Conservation (phyloP, 1,140 invertebrate species). For the Macrostomum lignano region DNA sequence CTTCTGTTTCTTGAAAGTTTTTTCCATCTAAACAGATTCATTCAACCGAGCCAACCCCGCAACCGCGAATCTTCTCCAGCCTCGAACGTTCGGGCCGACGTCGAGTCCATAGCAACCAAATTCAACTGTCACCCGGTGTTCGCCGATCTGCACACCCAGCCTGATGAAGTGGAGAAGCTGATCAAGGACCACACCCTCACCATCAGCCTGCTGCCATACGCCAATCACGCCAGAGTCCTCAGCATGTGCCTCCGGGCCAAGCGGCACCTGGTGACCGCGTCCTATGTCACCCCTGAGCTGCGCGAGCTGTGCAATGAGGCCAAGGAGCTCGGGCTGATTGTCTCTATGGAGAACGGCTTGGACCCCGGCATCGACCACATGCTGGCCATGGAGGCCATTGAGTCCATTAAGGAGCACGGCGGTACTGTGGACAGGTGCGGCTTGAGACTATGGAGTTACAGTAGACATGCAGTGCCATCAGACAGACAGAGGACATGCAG, state of each 20-base stretch:
- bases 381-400: constrained; percentile 78
- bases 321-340: constrained; percentile 49
- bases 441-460: too few relatives aligned
- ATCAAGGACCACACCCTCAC: constrained; percentile 45
- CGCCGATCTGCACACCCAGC: constrained; percentile 43
- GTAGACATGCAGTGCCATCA: too few relatives aligned
- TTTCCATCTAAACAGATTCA: too few relatives aligned
- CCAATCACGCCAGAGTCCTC: constrained; percentile 50
- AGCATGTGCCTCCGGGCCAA: constrained; percentile 52
- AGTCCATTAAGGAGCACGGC: too few relatives aligned
- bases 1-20: too few relatives aligned
- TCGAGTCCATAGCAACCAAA: too few relatives aligned
- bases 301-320: constrained; percentile 45
- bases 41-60: too few relatives aligned
- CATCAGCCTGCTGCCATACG: constrained; percentile 62
- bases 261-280: constrained; percentile 78
- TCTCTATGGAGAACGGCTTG: constrained; percentile 75
- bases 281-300: constrained; percentile 60
- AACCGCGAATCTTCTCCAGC: too few relatives aligned
- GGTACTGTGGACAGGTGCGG: too few relatives aligned
- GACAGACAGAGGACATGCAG: too few relatives aligned
- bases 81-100: too few relatives aligned
- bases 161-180: constrained; percentile 40
- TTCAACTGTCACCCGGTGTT: too few relatives aligned
- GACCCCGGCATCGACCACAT: constrained; percentile 95